These are phyloP conservation scores for Ctenoplectra terminalis DNA, from an alignment of 1,140 invertebrate species.

Conservation along the genomic window DNA sequence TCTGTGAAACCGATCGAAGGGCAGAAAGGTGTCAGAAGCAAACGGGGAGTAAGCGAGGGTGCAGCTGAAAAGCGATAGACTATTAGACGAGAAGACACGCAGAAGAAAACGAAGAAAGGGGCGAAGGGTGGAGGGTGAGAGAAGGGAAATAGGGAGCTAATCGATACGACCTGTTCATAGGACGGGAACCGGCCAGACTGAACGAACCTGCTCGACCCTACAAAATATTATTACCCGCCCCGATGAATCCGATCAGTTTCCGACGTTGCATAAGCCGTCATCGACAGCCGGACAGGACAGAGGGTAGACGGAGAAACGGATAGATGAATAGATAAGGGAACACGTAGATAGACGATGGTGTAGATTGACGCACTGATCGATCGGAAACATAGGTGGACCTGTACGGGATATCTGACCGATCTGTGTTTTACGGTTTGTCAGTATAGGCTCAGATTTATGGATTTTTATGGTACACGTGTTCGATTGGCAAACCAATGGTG, in stretches of 20 bases:
- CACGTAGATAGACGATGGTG: conserved; percentile 20
- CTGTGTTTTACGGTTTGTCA: neutral
- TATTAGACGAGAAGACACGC: conserved; percentile 44
- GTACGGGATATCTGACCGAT: neutral
- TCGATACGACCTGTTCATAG: conserved; percentile 75
- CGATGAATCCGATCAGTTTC: conserved; percentile 78
- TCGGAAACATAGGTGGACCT: neutral
- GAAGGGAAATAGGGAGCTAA: conserved; percentile 61
- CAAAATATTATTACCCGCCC: conserved; percentile 80
- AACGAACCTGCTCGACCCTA: conserved; percentile 79
- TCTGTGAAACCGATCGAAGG: too few relatives aligned
- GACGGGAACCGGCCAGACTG: conserved; percentile 71
- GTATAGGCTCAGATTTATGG: too few relatives aligned
- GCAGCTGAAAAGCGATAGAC: conserved; percentile 35
- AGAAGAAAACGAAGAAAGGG: conserved; percentile 38
- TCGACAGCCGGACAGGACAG: conserved; percentile 51
- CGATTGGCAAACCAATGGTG: too few relatives aligned
- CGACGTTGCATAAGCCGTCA: conserved; percentile 79
- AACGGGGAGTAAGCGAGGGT: neutral
- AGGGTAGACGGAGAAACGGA: conserved; percentile 28
- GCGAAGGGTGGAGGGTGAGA: neutral
- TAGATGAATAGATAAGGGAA: conserved; percentile 49
- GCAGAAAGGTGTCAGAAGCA: conserved; percentile 30
- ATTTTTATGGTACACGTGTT: too few relatives aligned
- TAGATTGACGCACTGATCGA: conserved; percentile 27